A percentile compares a stretch with the other conserved stretches of the same genome.
These are phyloP conservation scores for Diabrotica balteata DNA, from an alignment of 2,888 invertebrate species.

Conservation along the genomic window DNA sequence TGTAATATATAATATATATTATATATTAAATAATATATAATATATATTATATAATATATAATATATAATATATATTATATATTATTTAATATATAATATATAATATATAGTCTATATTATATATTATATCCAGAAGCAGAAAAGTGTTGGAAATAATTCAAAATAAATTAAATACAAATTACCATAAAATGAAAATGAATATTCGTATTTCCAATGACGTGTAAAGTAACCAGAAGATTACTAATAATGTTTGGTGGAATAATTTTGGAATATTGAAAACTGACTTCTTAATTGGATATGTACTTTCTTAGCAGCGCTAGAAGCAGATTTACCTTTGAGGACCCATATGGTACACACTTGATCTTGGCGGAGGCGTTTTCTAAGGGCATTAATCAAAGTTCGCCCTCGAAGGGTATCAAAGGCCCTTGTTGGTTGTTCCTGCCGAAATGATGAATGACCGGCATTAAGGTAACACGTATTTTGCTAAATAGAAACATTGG, in stretches of 20 bases:
- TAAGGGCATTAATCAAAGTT: constrained; percentile 41
- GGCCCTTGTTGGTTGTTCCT: constrained; percentile 37
- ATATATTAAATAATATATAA: too few species aligned
- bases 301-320: not conserved
- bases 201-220: too few species aligned
- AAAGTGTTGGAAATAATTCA: too few species aligned
- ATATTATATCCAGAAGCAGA: too few species aligned
- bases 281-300: constrained; percentile 7
- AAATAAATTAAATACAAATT: too few species aligned
- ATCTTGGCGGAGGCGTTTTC: constrained; percentile 39
- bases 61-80: too few species aligned
- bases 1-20: too few species aligned
- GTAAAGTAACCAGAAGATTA: too few species aligned
- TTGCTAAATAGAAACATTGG: constrained; percentile 31
- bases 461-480: constrained; percentile 40
- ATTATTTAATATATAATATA: too few species aligned
- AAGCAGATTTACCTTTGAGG: constrained; percentile 33
- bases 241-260: not conserved
- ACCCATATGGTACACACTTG: constrained; percentile 46
- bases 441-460: constrained; percentile 36
- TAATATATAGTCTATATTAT: too few species aligned
- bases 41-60: too few species aligned
- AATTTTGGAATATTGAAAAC: not conserved
- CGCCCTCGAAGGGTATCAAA: constrained; percentile 36
- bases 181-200: too few species aligned